phyloP scores from a whole-genome alignment of 2,888 invertebrate genomes.

The Drosophila helvetica region DNA sequence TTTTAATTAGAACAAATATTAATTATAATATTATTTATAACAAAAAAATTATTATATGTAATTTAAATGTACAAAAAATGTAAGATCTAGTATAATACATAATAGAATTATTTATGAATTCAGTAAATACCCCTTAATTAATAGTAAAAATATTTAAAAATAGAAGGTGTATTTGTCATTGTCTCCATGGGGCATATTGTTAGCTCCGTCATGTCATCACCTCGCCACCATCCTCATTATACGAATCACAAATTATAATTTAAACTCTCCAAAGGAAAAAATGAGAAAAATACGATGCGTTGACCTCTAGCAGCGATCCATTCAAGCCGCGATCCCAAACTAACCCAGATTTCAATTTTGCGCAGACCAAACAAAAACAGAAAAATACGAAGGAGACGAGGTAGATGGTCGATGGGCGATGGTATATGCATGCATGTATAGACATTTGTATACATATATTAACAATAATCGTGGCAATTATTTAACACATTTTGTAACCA shows the following conservation, averaged over 20 bases:
- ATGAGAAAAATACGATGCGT: constrained; percentile 16
- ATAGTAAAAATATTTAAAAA: neutral
- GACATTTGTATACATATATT: constrained; percentile 7
- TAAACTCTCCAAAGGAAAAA: constrained; percentile 2
- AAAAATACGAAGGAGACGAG: neutral
- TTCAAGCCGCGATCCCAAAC: constrained; percentile 26
- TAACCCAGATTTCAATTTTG: constrained; percentile 32
- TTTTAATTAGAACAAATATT: no score
- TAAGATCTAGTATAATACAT: no score
- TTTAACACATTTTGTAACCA: constrained; percentile 70
- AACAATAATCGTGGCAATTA: constrained; percentile 67
- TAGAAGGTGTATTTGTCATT: constrained; percentile 2
- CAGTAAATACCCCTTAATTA: neutral
- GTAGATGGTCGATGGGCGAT: neutral
- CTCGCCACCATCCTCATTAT: constrained; percentile 1
- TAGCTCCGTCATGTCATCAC: constrained; percentile 11
- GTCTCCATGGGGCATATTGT: constrained; percentile 4
- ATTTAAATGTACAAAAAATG: no score
- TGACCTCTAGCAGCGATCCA: constrained; percentile 26
- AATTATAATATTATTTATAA: no score
- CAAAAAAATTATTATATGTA: no score
- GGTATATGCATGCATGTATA: neutral
- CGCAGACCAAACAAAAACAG: constrained; percentile 9
- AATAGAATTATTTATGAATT: no score
- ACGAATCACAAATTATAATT: constrained; percentile 32